These are phyloP conservation scores for Apodemus agrarius DNA, from an alignment of 2,797 vertebrate genomes.

Conservation along the genomic window DNA sequence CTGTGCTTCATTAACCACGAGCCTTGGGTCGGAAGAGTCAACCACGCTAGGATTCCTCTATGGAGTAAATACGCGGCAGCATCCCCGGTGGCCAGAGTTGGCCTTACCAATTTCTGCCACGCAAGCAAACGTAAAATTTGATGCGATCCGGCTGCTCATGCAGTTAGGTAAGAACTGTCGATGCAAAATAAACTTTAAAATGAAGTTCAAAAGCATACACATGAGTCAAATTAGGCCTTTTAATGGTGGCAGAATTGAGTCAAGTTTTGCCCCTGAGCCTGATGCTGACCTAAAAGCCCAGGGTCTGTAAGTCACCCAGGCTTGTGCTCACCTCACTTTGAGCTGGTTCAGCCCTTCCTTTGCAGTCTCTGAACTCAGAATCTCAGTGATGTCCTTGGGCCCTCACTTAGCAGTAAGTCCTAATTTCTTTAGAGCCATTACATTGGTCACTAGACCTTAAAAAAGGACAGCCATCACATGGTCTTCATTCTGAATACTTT, in stretches of 20 bases:
- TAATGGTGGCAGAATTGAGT: background rate
- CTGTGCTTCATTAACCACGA: background rate
- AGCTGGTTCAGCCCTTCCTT: background rate
- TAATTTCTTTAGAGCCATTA: background rate
- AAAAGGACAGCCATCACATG: background rate
- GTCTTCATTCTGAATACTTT: background rate
- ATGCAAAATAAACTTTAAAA: constrained; percentile 14
- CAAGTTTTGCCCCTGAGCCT: background rate
- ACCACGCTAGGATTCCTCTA: background rate
- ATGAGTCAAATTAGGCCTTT: background rate
- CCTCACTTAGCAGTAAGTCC: background rate
- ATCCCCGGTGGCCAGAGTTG: background rate
- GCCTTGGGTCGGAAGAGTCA: background rate
- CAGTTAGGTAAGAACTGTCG: background rate
- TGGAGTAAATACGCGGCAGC: background rate
- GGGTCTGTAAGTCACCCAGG: background rate
- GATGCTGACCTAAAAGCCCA: fast-evolving
- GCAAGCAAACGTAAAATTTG: background rate
- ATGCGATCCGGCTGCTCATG: background rate
- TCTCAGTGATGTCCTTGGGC: background rate
- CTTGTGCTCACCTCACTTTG: too few relatives aligned
- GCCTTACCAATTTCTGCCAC: background rate
- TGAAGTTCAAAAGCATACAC: background rate
- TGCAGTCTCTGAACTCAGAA: background rate
- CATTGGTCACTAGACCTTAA: constrained; percentile 13